Conservation (phyloP, 2,113 vertebrate genomes). For the Marmota flaviventris region DNA sequence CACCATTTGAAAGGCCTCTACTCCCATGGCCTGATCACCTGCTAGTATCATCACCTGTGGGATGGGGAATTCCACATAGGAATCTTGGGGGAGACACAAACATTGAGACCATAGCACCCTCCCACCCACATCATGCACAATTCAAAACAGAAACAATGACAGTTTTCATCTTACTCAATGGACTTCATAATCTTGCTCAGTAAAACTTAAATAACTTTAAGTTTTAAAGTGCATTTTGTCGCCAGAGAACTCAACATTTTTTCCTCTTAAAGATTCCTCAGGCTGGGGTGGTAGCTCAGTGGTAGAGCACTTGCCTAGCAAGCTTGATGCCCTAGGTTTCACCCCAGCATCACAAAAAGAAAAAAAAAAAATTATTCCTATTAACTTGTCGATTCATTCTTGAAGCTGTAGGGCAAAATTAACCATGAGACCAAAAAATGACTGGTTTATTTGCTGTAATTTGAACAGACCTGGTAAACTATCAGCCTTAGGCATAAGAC, state of each 20-base stretch:
- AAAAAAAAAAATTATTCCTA: not conserved
- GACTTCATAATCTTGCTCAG: not conserved
- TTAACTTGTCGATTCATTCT: conserved; percentile 26
- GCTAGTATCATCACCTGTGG: not conserved
- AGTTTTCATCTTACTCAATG: not conserved
- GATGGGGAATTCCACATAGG: not conserved
- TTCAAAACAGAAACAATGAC: not conserved
- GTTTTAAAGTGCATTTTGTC: no score
- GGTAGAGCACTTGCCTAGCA: no score
- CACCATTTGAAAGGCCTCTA: no score
- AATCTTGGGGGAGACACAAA: no score
- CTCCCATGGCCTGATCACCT: not conserved
- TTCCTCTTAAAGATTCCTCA: no score
- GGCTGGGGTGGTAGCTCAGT: no score
- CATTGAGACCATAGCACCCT: not conserved
- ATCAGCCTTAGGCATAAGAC: conserved; percentile 56
- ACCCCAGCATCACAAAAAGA: not conserved
- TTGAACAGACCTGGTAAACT: not conserved
- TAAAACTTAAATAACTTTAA: not conserved
- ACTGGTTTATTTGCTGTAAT: not conserved
- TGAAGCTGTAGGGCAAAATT: not conserved
- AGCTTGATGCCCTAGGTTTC: not conserved
- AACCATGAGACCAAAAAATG: not conserved
- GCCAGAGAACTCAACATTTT: no score
- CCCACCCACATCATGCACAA: not conserved